Conservation (phyloP, 2,888 invertebrate species). For the Criorhina ranunculi region DNA sequence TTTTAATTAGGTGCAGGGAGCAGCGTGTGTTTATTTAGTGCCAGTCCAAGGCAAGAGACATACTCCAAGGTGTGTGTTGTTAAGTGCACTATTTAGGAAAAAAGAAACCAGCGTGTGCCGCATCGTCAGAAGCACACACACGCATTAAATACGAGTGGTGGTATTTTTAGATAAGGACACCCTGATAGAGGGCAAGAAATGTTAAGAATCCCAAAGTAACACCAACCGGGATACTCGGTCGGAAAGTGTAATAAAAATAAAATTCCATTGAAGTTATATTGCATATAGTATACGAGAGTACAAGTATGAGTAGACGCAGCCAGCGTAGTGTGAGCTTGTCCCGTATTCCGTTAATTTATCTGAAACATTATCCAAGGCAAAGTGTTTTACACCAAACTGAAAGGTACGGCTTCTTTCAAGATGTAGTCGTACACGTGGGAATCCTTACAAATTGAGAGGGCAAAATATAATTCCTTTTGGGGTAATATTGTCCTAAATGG, state of each 20-base stretch:
- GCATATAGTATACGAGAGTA: no score
- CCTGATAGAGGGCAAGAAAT: slow-evolving; percentile 23
- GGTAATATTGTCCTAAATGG: slow-evolving; percentile 72
- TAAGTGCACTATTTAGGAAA: slow-evolving; percentile 68
- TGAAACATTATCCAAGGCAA: slow-evolving; percentile 59
- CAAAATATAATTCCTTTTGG: slow-evolving; percentile 73
- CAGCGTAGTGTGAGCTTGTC: not conserved
- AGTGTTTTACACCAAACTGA: slow-evolving; percentile 53
- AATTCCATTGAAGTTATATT: slow-evolving; percentile 32
- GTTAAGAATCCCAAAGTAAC: slow-evolving; percentile 43
- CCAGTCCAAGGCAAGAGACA: slow-evolving; percentile 54
- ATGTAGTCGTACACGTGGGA: slow-evolving; percentile 46
- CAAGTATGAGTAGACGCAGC: no score
- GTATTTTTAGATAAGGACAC: slow-evolving; percentile 74
- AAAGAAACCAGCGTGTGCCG: slow-evolving; percentile 49
- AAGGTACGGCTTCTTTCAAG: slow-evolving; percentile 63
- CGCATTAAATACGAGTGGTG: slow-evolving; percentile 29
- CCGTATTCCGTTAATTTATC: slow-evolving; percentile 22
- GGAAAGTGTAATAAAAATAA: slow-evolving; percentile 57
- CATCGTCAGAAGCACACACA: slow-evolving; percentile 54
- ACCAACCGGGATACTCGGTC: slow-evolving; percentile 9
- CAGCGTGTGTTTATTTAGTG: slow-evolving; percentile 68
- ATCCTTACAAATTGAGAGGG: slow-evolving; percentile 69
- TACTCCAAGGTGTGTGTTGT: slow-evolving; percentile 65
- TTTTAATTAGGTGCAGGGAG: slow-evolving; percentile 71